Conservation (phyloP, 2,888 invertebrate species). For the Aphelenchoides bicaudatus region DNA sequence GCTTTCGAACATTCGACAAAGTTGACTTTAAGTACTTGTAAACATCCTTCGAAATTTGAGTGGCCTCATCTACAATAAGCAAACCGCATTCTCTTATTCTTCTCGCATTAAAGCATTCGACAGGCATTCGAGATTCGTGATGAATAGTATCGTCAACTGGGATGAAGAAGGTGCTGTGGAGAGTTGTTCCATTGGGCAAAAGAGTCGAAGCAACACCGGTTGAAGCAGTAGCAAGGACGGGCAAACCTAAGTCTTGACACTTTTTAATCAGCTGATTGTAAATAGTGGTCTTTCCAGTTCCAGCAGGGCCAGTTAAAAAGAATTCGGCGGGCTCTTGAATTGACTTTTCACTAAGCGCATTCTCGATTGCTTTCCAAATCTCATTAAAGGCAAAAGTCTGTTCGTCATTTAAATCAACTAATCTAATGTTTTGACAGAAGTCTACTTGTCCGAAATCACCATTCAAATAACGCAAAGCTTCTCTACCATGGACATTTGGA, state of each 20-base stretch:
- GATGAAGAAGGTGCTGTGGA: not conserved
- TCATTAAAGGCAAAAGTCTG: not conserved
- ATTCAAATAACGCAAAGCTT: not conserved
- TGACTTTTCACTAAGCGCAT: too few species aligned
- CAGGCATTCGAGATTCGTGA: not conserved
- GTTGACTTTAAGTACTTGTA: not conserved
- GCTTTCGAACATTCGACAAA: not conserved
- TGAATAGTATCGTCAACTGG: not conserved
- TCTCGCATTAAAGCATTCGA: not conserved
- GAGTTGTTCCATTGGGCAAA: not conserved
- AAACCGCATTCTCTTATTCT: not conserved
- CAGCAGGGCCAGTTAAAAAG: not conserved
- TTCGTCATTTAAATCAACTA: not conserved
- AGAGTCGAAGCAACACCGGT: not conserved
- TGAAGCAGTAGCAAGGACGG: not conserved
- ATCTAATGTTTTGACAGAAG: not conserved
- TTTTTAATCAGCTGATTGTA: slow-evolving; percentile 1
- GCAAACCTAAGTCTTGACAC: not conserved
- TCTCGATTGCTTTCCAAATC: not conserved
- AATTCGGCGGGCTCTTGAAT: not conserved
- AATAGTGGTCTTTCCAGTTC: slow-evolving; percentile 4
- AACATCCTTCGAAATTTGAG: not conserved
- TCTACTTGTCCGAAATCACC: not conserved
- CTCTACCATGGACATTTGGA: not conserved
- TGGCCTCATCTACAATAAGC: not conserved